Evolutionary conservation across 2,113 vertebrate genomes (phyloP).

Genomic region (Tachuris rubrigastra): DNA sequence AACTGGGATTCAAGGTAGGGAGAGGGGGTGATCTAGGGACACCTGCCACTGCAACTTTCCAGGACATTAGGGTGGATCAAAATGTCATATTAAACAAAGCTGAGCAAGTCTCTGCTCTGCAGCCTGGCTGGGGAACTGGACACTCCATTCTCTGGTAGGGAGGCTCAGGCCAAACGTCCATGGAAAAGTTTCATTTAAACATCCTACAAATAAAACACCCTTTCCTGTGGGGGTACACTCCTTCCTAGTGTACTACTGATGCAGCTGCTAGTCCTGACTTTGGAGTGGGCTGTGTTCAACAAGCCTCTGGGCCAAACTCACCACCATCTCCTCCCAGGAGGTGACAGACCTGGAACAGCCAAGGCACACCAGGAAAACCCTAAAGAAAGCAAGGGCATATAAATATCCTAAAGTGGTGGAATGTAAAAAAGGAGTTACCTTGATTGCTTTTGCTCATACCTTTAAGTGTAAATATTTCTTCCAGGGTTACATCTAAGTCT

Average conservation of each 20-base stretch:
- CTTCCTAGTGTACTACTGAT: not conserved
- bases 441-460: not conserved
- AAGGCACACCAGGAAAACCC: not conserved
- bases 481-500: not conserved
- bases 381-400: not conserved
- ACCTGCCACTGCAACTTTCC: not conserved
- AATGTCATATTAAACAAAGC: not conserved
- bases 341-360: fast-evolving
- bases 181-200: not conserved
- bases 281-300: fast-evolving
- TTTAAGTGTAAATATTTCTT: not conserved
- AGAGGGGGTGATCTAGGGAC: not conserved
- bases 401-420: not conserved
- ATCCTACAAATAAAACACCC: fast-evolving
- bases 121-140: not conserved
- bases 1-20: not conserved
- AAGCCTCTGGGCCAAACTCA: not conserved
- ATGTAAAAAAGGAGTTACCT: not conserved
- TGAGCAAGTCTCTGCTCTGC: not conserved
- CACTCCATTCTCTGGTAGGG: not conserved
- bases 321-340: not conserved
- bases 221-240: fast-evolving
- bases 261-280: not conserved
- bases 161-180: not conserved
- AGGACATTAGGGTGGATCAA: not conserved